Evolutionary conservation across 2,888 invertebrate species (phyloP).

Genomic region (Apodemia zela): DNA sequence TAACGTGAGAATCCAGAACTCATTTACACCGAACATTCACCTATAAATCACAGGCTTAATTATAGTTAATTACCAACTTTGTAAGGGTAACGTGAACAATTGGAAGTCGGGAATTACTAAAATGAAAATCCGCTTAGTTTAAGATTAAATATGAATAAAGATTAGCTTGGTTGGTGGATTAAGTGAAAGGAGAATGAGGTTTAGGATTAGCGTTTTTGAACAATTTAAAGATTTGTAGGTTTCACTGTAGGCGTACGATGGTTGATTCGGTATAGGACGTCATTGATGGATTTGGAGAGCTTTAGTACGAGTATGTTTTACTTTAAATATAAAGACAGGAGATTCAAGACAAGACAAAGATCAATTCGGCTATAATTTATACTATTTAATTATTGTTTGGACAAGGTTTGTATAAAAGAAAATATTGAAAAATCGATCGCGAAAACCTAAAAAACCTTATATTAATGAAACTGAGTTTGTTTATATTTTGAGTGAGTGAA

Average conservation of each 20-base stretch:
- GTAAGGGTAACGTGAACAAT: slow-evolving; percentile 41
- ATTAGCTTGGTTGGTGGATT: slow-evolving; percentile 34
- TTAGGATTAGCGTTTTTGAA: neutral
- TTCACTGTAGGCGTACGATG: neutral
- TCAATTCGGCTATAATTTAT: no score
- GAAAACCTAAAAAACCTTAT: no score
- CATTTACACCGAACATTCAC: slow-evolving; percentile 1
- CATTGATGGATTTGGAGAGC: no score
- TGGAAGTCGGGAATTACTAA: slow-evolving; percentile 48
- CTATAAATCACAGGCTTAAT: slow-evolving; percentile 32
- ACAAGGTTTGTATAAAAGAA: no score
- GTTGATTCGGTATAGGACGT: no score
- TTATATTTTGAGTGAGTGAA: no score
- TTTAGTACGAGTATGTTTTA: no score
- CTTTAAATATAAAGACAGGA: no score
- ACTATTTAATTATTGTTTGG: no score
- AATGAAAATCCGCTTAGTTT: slow-evolving; percentile 55
- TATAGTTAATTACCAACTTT: slow-evolving; percentile 47
- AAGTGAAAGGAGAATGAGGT: slow-evolving; percentile 15
- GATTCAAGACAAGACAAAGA: no score
- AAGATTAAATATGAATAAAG: slow-evolving; percentile 53
- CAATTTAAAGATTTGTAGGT: neutral
- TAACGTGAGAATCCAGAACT: slow-evolving; percentile 8
- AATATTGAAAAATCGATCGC: no score
- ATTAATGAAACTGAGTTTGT: no score